Evolutionary conservation across 2,797 vertebrate species (phyloP), one percentile per base, ranked within the genome.

Genomic region (Amniataba percoides): DNA sequence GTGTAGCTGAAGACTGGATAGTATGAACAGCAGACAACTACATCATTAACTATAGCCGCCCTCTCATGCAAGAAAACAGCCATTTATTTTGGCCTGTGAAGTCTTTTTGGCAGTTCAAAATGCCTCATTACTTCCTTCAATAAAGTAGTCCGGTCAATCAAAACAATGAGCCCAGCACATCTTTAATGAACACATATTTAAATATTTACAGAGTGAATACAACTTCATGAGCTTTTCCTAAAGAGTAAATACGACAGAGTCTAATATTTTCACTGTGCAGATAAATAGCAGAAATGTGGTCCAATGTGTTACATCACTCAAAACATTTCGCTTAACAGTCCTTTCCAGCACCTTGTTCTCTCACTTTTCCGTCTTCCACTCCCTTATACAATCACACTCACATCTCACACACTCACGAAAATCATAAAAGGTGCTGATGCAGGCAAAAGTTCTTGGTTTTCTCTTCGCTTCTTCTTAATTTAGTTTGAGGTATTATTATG

Each of bases 171-270:
- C 7, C 39, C 53, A 46, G 62, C 51, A 40, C 3, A 52, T 62
- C 39, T 74, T 88, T 70, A 86, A 76, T 86, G 43, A 73, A 67
- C 61, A 87, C n/a, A 62, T 75, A 56, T 49, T 73, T 68, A 75
- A 84, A 77, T 87, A 86, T 86, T 63, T 86, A 74, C 78, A 88
- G 67, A 25, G 5, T 65, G 9, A 74, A 45, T 25, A 45, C 42
- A 68, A 64, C 18, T 42, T 48, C 8, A 36, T 49, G 16, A 67
- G 59, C 13, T 9, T 57, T 18, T 36, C 8, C 9, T 0, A 23
- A 25, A 15, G 13, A 70, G 8, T 34, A 25, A 62, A 73, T 56
- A 56, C 43, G 62, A 60, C 36, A 63, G 16, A 75, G 19, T 6
- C 2, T 19, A 11, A 11, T 56, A 23, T 62, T 71, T 75, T n/a